phyloP scores from a whole-genome alignment of 2,888 invertebrate genomes.

The Hirtodrosophila duncani region DNA sequence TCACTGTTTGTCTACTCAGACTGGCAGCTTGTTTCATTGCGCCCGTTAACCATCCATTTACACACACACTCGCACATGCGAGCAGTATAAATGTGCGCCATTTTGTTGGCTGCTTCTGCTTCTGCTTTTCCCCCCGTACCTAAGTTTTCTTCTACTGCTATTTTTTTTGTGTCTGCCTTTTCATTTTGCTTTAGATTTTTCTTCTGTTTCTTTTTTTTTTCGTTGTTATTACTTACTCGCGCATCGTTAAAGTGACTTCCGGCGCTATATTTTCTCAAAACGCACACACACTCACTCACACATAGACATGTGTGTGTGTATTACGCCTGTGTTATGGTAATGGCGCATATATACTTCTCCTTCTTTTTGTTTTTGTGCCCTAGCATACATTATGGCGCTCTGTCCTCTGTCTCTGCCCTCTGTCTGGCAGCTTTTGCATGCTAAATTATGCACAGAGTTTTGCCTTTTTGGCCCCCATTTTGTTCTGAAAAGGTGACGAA shows the following conservation, averaged over 20 bases:
- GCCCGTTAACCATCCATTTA: conserved; percentile 13
- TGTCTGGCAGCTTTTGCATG: conserved; percentile 36
- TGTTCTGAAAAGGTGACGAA: conserved; percentile 62
- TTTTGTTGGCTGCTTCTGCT: conserved; percentile 39
- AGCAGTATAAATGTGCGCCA: conserved; percentile 54
- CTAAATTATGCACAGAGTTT: conserved; percentile 70
- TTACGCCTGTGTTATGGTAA: conserved; percentile 44
- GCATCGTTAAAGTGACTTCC: conserved; percentile 73
- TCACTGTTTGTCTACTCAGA: conserved; percentile 6
- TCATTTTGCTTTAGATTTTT: conserved; percentile 27
- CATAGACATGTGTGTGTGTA: not conserved
- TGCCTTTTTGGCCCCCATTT: conserved; percentile 33
- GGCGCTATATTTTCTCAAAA: conserved; percentile 46
- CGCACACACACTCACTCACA: conserved; percentile 1
- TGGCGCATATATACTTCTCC: conserved; percentile 20
- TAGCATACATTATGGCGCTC: conserved; percentile 56
- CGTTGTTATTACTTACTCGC: conserved; percentile 65
- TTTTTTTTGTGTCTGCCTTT: conserved; percentile 11
- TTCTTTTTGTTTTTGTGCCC: conserved; percentile 20
- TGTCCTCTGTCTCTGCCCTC: conserved; percentile 31
- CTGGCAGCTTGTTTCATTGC: conserved; percentile 21
- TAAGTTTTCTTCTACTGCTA: not conserved
- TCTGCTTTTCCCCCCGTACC: conserved; percentile 2
- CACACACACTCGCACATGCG: conserved; percentile 8
- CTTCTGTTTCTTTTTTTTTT: conserved; percentile 26